phyloP scores from a whole-genome alignment of 2,888 invertebrate genomes.

The Prenolepis imparis region DNA sequence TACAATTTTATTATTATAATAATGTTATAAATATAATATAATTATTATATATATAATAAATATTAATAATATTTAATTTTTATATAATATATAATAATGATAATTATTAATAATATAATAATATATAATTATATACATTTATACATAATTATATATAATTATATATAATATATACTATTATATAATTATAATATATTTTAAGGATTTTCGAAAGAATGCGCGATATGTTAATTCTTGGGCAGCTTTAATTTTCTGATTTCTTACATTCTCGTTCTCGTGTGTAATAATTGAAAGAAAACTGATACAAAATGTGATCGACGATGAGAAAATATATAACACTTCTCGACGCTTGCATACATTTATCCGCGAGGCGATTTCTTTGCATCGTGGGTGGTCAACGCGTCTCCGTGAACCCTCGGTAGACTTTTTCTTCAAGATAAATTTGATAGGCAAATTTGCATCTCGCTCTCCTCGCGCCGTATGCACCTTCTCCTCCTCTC shows the following conservation, averaged over 20 bases:
- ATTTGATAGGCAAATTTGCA: conserved; percentile 71
- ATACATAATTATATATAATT: no score
- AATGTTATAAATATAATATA: neutral
- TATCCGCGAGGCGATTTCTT: conserved; percentile 11
- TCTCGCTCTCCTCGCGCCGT: conserved; percentile 39
- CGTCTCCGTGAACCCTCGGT: conserved; percentile 12
- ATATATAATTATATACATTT: no score
- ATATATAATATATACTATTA: no score
- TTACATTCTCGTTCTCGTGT: neutral
- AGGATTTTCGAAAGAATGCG: neutral
- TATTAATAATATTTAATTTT: no score
- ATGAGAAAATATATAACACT: neutral
- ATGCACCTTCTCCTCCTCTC: conserved; percentile 47
- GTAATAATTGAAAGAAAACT: neutral
- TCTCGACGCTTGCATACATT: neutral
- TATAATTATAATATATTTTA: neutral
- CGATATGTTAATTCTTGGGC: neutral
- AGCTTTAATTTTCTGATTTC: neutral
- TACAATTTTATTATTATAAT: neutral
- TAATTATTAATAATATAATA: no score
- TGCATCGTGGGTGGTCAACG: conserved; percentile 65
- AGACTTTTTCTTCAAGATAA: conserved; percentile 66
- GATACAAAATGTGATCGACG: neutral
- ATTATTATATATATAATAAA: no score
- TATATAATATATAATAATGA: neutral